Evolutionary conservation across 2,113 vertebrate genomes (phyloP).

Genomic region (Salvelinus alpinus): DNA sequence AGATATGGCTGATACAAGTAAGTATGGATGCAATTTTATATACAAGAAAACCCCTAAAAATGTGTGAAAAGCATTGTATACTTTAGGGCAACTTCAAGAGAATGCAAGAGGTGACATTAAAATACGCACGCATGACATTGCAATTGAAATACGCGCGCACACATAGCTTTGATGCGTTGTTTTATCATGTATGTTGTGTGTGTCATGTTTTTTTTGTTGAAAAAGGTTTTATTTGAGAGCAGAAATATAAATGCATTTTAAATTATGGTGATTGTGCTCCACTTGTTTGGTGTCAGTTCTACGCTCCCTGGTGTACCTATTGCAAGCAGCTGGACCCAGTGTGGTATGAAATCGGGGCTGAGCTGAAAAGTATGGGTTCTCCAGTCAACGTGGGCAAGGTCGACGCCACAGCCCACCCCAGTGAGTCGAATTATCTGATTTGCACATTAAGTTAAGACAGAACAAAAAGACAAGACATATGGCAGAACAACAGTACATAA

Average conservation of each 20-base stretch:
- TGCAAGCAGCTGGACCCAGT: slow-evolving; percentile 91
- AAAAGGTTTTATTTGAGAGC: too few relatives aligned
- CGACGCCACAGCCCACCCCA: slow-evolving; percentile 82
- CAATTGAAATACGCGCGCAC: neutral
- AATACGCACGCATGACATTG: neutral
- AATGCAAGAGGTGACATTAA: neutral
- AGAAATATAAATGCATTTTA: too few relatives aligned
- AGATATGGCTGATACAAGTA: slow-evolving; percentile 94
- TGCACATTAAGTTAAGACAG: neutral
- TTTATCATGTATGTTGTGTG: too few relatives aligned
- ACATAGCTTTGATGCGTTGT: neutral
- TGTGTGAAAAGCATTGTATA: too few relatives aligned
- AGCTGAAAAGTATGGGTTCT: slow-evolving; percentile 87
- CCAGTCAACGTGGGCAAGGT: slow-evolving; percentile 88
- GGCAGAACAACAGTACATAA: neutral
- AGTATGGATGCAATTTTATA: slow-evolving; percentile 50
- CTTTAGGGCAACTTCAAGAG: neutral
- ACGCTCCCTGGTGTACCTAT: slow-evolving; percentile 92
- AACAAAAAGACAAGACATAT: neutral
- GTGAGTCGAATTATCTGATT: slow-evolving; percentile 68
- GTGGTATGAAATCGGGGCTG: slow-evolving; percentile 90
- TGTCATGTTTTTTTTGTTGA: too few relatives aligned
- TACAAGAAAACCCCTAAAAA: neutral
- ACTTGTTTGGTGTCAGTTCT: slow-evolving; percentile 78
- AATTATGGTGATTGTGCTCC: too few relatives aligned